Evolutionary conservation across 2,113 vertebrate species (phyloP), one percentile per base, ranked within the genome.

Genomic region (Paradoxurus hermaphroditus): DNA sequence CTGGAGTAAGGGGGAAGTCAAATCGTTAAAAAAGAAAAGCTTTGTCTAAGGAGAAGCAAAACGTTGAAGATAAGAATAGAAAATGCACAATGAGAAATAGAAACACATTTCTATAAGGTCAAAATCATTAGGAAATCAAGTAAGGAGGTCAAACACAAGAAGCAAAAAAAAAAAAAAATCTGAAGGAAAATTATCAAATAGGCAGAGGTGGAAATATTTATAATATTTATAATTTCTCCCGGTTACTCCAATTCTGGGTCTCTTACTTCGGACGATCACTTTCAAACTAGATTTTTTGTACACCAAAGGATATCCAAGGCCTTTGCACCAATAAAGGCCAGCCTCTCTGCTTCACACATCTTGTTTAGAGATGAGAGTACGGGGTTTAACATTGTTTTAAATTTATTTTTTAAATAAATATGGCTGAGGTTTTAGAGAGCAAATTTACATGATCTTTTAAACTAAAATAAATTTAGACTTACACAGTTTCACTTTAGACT

Each of bases 1-100:
- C 44, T 83, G 29, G 36, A 68, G 82, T 36, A 44, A 88, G 39
- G 39, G 46, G 77, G 39, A 81, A 95, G 83, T 93, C 36, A 31
- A 79, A 88, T 72, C 88, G 34, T 85, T 75, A 87, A 49, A 91
- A 90, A 90, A 72, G 73, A 70, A 87, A 90, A 81, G 77, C 53
- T 84, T 84, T 73, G 41, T 82, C 53, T 82, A 92, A 70, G 49
- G 68, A 77, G 41, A n/a, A 65, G 27, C 56, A 84, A 72, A 96
- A 79, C n/a, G 44, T 51, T 90, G 56, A 62, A 72, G 75, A 44
- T 4, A 78, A 41, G 49, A 88, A 56, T 62, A 25, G 49, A 84
- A 12, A 87, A 83, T 39, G 78, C 21, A 19, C 31, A 91, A 65
- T 44, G 27, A 91, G 44, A 44, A 77, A 79, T 1, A 11, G 41